phyloP scores from a whole-genome alignment of 2,797 vertebrate genomes.

The Ptychadena robeensis region DNA sequence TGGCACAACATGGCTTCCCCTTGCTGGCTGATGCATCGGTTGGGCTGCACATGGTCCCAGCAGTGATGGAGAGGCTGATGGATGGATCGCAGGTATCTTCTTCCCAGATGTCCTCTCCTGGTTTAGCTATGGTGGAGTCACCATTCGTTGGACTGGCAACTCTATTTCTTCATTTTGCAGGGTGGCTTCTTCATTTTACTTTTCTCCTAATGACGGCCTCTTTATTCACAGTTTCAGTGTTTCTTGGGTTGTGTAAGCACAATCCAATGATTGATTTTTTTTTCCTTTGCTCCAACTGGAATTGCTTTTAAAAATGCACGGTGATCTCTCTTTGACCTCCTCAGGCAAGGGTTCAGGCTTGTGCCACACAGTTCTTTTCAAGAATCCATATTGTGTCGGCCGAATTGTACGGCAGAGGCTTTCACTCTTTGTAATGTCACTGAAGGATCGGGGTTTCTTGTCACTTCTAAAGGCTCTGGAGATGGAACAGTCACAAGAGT shows the following conservation, averaged over 20 bases:
- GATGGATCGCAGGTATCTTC: too few species aligned
- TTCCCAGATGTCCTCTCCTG: too few species aligned
- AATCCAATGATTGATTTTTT: background rate
- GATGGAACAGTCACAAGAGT: slow-evolving; percentile 77
- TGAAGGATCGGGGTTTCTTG: slow-evolving; percentile 77
- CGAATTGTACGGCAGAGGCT: slow-evolving; percentile 71
- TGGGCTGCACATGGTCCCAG: too few species aligned
- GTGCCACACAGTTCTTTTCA: slow-evolving; percentile 74
- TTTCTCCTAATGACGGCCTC: background rate
- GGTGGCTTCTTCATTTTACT: background rate
- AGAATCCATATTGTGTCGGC: slow-evolving; percentile 75
- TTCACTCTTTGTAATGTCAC: slow-evolving; percentile 75
- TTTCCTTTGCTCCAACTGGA: background rate
- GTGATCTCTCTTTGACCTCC: slow-evolving; percentile 36
- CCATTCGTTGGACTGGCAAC: too few species aligned
- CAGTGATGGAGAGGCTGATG: too few species aligned
- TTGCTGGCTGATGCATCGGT: too few species aligned
- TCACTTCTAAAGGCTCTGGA: slow-evolving; percentile 73
- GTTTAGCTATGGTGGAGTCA: too few species aligned
- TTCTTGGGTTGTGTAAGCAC: background rate
- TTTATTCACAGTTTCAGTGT: background rate
- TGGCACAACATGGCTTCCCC: too few species aligned
- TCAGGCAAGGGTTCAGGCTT: slow-evolving; percentile 69
- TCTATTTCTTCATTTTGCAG: too few species aligned
- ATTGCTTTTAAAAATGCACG: background rate